Base-by-base conservation (phyloP, 2,888 invertebrate species). In the Tenthredo scrophulariae region DNA sequence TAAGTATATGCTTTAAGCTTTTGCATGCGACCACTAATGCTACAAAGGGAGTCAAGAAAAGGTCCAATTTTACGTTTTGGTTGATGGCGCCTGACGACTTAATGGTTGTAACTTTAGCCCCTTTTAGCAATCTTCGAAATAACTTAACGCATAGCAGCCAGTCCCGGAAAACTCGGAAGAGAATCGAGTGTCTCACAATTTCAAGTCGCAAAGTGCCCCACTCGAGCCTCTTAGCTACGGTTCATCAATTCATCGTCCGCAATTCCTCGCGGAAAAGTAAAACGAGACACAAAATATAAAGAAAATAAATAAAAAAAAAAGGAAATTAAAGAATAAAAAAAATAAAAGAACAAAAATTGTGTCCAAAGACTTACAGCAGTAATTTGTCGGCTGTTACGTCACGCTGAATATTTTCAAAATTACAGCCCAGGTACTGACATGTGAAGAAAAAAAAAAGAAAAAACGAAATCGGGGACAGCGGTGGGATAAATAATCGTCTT, bases 21-120 rank as follows among this genome's bases (percentile, higher is more conserved):
- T 22, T 62, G 62, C 26, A 62, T 62, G 13, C 26, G 4, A 62
- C 22, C 22, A 26, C 26, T 26, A 26, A 62, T 26, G 13, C 62
- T 26, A 7, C 37, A 43, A 43, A 74, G 54, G 18, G 10, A 37
- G 40, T 10, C 7, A 10, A 43, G 72, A 80, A 58, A 58, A 40
- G 40, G 58, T 62, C 29, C 62, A 62, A 80, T 80, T 80, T 62
- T 80, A 80, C 22, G 80, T 62, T 77, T 62, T 62, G 37, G 62
- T 80, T 80, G 80, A 80, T 62, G 80, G 58, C 29, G 54, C 50
- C 80, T 50, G 29, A 37, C 29, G 37, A 58, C 26, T 62, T 80
- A 80, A 80, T 80, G 80, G 62, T 15, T 40, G 80, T 62, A 58
- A 58, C 62, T 80, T 80, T 62, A 80, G 80, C 80, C 37, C 77